phyloP scores from a whole-genome alignment of 2,888 invertebrate genomes.

The Chloroclystis v-ata region DNA sequence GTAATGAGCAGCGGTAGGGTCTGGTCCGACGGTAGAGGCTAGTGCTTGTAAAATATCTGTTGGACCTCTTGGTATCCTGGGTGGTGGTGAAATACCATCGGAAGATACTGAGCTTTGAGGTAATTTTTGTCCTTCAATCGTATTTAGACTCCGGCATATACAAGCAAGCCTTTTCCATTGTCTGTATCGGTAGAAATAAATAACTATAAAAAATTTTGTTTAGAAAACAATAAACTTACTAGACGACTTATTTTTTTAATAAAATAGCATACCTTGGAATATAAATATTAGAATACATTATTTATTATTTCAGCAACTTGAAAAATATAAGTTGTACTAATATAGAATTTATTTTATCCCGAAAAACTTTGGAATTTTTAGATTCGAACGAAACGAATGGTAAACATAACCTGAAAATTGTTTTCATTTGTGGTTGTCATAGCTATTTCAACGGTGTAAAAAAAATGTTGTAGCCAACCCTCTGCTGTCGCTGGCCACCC shows the following conservation, averaged over 20 bases:
- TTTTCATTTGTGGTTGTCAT: neutral
- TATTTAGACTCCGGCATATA: constrained; percentile 53
- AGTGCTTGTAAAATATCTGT: constrained; percentile 91
- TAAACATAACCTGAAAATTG: neutral
- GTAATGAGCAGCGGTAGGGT: constrained; percentile 91
- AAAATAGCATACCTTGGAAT: constrained; percentile 40
- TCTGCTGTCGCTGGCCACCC: too few relatives aligned
- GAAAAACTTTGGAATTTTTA: too few relatives aligned
- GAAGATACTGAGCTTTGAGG: constrained; percentile 50
- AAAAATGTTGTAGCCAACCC: too few relatives aligned
- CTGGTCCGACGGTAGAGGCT: constrained; percentile 86
- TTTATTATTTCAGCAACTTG: neutral
- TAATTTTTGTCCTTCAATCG: constrained; percentile 61
- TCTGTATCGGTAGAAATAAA: constrained; percentile 36
- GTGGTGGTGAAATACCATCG: constrained; percentile 78
- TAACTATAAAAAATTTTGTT: neutral
- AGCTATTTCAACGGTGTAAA: neutral
- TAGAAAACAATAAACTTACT: constrained; percentile 7
- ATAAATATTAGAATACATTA: constrained; percentile 52
- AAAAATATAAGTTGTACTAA: too few relatives aligned
- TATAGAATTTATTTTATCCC: too few relatives aligned
- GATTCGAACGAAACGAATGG: neutral
- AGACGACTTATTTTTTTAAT: too few relatives aligned
- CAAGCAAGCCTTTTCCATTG: constrained; percentile 57
- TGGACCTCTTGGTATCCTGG: constrained; percentile 84